Evolutionary conservation across 2,888 invertebrate genomes (phyloP).

Genomic region (Allygus modestus): DNA sequence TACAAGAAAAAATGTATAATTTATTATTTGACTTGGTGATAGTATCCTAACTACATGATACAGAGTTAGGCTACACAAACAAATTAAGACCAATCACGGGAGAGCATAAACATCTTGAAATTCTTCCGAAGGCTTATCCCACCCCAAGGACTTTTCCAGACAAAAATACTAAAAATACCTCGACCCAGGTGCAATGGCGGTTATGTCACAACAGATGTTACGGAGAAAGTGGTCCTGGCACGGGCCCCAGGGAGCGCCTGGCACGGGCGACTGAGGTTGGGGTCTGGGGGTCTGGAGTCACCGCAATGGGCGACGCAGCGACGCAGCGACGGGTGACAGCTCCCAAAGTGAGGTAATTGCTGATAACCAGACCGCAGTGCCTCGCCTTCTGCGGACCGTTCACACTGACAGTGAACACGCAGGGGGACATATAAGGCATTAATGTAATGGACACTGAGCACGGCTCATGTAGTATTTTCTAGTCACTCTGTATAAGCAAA

Average conservation of each 20-base stretch:
- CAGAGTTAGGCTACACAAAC: no score
- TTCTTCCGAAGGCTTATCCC: no score
- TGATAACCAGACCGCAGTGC: background rate
- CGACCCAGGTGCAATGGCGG: background rate
- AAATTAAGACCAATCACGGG: no score
- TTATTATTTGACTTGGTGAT: no score
- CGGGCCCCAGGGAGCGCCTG: background rate
- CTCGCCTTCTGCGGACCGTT: background rate
- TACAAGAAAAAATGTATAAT: no score
- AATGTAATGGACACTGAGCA: background rate
- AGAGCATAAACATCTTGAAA: no score
- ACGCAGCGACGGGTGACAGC: background rate
- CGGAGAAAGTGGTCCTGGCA: slow-evolving; percentile 34
- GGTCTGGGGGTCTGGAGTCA: no score
- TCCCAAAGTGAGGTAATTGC: slow-evolving; percentile 14
- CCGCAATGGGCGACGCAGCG: background rate
- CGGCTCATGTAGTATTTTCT: background rate
- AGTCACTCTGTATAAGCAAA: background rate
- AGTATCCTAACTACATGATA: no score
- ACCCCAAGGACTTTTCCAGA: no score
- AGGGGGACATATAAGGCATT: background rate
- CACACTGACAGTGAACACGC: background rate
- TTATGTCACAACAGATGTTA: slow-evolving; percentile 22
- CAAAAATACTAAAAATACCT: no score
- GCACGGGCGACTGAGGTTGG: no score